Evolutionary conservation across 2,797 vertebrate genomes (phyloP).

Genomic region (Rachycentron canadum): DNA sequence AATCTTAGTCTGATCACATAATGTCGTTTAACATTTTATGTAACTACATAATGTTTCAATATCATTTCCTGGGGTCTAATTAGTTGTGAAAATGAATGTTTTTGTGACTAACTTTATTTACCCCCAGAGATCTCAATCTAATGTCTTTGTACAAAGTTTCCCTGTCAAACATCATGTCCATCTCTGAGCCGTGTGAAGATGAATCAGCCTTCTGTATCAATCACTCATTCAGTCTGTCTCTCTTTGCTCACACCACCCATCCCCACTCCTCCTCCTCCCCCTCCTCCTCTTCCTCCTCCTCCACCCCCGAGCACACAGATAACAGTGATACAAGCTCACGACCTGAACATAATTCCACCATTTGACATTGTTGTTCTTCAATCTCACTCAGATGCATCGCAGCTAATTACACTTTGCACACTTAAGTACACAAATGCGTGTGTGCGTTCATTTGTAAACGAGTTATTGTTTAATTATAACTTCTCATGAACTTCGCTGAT

Average conservation of each 20-base stretch:
- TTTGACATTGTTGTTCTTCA: slow-evolving; percentile 84
- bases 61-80: slow-evolving; percentile 48
- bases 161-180: slow-evolving; percentile 65
- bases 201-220: slow-evolving; percentile 57
- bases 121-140: slow-evolving; percentile 34
- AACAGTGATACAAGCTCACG: slow-evolving; percentile 66
- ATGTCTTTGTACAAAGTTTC: slow-evolving; percentile 39
- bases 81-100: slow-evolving; percentile 42
- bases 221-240: slow-evolving; percentile 49
- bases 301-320: slow-evolving; percentile 51
- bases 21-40: slow-evolving; percentile 25
- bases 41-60: slow-evolving; percentile 31
- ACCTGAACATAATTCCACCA: slow-evolving; percentile 74
- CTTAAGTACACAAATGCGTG: slow-evolving; percentile 83
- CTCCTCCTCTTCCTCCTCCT: neutral
- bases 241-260: slow-evolving; percentile 1
- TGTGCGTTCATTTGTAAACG: slow-evolving; percentile 85
- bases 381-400: slow-evolving; percentile 80
- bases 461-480: slow-evolving; percentile 88
- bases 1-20: slow-evolving; percentile 28
- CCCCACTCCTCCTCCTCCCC: neutral
- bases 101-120: slow-evolving; percentile 45
- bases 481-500: slow-evolving; percentile 85
- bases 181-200: slow-evolving; percentile 46
- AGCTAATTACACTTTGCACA: slow-evolving; percentile 84